These are phyloP conservation scores for Alloscopus bannaensis DNA, from an alignment of 2,888 invertebrate genomes.

Conservation along the genomic window DNA sequence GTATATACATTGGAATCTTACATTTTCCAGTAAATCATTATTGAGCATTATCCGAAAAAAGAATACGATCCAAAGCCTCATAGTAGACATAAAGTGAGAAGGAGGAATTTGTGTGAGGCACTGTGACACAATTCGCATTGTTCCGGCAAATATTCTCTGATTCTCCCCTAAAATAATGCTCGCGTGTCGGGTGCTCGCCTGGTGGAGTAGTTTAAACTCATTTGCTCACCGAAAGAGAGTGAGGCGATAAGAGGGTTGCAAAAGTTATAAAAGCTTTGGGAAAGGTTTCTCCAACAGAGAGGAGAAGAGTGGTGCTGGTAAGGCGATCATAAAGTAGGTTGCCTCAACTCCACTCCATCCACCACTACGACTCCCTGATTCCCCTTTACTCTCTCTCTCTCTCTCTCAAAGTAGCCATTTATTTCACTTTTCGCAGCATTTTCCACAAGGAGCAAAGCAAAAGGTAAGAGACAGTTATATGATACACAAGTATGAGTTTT, in stretches of 20 bases:
- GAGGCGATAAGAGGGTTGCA: background rate
- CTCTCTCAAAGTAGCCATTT: constrained; percentile 49
- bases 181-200: no score
- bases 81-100: no score
- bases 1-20: no score
- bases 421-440: constrained; percentile 53
- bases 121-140: no score
- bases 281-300: background rate
- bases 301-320: background rate
- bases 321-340: constrained; percentile 16
- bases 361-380: background rate
- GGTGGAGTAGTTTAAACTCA: constrained; percentile 44
- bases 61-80: no score
- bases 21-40: no score
- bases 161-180: background rate
- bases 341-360: constrained; percentile 6
- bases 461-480: constrained; percentile 23
- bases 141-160: no score
- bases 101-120: no score
- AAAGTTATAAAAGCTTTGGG: background rate
- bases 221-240: constrained; percentile 43
- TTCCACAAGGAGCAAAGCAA: constrained; percentile 32
- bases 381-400: constrained; percentile 13
- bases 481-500: constrained; percentile 35
- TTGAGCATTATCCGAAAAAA: no score